Conservation (phyloP, 2,113 vertebrate genomes). For the Protomyctophum bolini region DNA sequence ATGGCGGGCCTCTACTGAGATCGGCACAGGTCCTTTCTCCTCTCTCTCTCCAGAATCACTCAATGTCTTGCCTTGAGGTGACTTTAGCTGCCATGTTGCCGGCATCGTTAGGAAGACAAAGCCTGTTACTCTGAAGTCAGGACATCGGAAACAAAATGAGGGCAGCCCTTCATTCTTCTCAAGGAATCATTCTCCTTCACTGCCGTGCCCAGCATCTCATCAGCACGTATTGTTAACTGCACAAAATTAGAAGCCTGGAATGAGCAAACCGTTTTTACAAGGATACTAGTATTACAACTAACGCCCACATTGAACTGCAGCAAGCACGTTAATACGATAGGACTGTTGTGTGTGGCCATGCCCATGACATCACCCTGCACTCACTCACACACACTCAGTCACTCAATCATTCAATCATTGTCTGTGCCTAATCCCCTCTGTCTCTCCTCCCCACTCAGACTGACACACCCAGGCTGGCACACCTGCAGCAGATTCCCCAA, state of each 20-base stretch:
- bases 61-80: constrained; percentile 54
- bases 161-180: constrained; percentile 47
- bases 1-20: constrained; percentile 19
- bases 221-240: constrained; percentile 18
- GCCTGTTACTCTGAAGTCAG: constrained; percentile 46
- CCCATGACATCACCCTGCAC: too few species aligned
- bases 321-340: background rate
- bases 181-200: constrained; percentile 38
- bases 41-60: constrained; percentile 54
- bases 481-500: too few species aligned
- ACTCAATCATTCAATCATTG: too few species aligned
- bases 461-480: too few species aligned
- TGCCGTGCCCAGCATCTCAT: constrained; percentile 37
- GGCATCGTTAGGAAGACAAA: constrained; percentile 44
- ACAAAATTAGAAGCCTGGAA: background rate
- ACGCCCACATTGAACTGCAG: background rate
- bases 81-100: constrained; percentile 62
- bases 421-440: too few species aligned
- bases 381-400: too few species aligned
- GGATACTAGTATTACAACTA: background rate
- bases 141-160: constrained; percentile 53
- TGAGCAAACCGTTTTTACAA: background rate
- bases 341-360: background rate
- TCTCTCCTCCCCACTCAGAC: too few species aligned
- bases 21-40: constrained; percentile 21